A percentile compares a stretch with the other conserved stretches of the same genome.
phyloP scores from a whole-genome alignment of 1,140 invertebrate species.

The Colletes gigas region DNA sequence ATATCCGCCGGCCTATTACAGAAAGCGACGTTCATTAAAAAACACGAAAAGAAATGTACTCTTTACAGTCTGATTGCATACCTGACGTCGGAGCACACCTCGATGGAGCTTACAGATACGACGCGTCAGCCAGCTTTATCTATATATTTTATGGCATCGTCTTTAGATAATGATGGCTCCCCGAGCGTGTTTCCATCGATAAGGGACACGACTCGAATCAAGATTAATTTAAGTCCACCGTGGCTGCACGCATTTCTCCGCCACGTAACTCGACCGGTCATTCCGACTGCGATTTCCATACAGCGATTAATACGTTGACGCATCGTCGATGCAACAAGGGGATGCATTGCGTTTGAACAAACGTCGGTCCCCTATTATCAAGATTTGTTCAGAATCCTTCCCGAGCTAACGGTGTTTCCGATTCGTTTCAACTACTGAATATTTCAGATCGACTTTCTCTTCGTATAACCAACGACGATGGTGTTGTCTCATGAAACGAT shows the following conservation, averaged over 20 bases:
- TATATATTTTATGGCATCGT: constrained; percentile 36
- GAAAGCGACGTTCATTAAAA: background rate
- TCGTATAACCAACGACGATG: too few relatives aligned
- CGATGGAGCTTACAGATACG: constrained; percentile 27
- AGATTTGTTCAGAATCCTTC: background rate
- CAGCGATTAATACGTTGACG: constrained; percentile 57
- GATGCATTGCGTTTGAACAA: background rate
- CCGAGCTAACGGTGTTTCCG: background rate
- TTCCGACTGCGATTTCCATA: constrained; percentile 42
- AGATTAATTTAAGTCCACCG: constrained; percentile 34
- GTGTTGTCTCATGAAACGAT: background rate
- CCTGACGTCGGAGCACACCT: background rate
- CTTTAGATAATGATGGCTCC: constrained; percentile 38
- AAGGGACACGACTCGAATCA: constrained; percentile 10
- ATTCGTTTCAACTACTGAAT: background rate
- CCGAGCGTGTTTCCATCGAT: constrained; percentile 39
- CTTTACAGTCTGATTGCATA: background rate
- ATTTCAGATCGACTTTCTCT: background rate
- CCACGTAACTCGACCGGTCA: background rate
- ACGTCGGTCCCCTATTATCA: background rate
- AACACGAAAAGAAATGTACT: constrained; percentile 4
- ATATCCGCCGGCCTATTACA: constrained; percentile 22
- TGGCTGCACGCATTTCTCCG: constrained; percentile 1
- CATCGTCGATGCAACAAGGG: background rate
- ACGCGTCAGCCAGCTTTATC: constrained; percentile 29